Conservation (phyloP, 2,888 invertebrate species). For the Phalera bucephala region DNA sequence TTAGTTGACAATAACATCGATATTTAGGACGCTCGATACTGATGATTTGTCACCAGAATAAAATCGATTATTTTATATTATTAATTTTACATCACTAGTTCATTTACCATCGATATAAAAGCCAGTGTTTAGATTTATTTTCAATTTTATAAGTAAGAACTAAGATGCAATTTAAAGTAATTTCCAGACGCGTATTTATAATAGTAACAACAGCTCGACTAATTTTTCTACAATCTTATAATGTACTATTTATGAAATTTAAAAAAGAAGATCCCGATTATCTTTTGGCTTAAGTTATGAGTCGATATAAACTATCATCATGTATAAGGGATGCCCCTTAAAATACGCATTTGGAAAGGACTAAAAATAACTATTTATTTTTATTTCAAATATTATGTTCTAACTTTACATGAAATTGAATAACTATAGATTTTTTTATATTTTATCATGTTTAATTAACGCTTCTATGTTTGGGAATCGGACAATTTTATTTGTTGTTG, state of each 20-base stretch:
- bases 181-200: not conserved
- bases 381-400: constrained; percentile 29
- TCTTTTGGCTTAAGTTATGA: no score
- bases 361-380: constrained; percentile 45
- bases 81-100: constrained; percentile 45
- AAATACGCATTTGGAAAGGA: not conserved
- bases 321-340: no score
- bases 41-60: constrained; percentile 26
- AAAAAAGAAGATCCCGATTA: not conserved
- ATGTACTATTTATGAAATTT: not conserved
- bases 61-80: constrained; percentile 22
- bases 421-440: constrained; percentile 32
- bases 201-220: not conserved
- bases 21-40: constrained; percentile 28
- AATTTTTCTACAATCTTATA: not conserved
- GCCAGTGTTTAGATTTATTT: constrained; percentile 51
- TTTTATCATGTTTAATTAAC: not conserved
- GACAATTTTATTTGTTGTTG: constrained; percentile 24
- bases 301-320: not conserved
- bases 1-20: constrained; percentile 24
- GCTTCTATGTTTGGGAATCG: constrained; percentile 11
- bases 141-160: constrained; percentile 17
- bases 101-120: constrained; percentile 44
- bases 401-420: constrained; percentile 4
- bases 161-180: constrained; percentile 22